Percentiles rank a stretch among this genome's conserved stretches.
phyloP scores from a whole-genome alignment of 2,888 invertebrate species.

The Epinotia nisella region DNA sequence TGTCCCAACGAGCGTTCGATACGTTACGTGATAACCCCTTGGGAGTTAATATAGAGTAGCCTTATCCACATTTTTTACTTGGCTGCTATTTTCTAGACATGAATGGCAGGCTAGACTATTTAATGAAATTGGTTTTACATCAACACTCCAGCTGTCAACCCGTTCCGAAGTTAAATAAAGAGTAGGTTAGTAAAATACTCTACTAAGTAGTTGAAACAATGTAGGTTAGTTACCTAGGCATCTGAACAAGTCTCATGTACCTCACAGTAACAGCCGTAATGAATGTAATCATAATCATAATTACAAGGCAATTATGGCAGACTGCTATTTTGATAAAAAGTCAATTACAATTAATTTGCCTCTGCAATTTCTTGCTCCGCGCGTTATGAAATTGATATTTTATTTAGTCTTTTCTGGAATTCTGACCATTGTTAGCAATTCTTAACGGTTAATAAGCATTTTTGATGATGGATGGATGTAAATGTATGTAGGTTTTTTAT shows the following conservation, averaged over 20 bases:
- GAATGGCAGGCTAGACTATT: background rate
- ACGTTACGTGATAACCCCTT: too few species aligned
- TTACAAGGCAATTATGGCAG: constrained; percentile 35
- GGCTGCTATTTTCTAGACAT: background rate
- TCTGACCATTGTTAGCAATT: background rate
- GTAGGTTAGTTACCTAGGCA: constrained; percentile 6
- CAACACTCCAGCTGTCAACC: constrained; percentile 1
- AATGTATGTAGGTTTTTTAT: too few species aligned
- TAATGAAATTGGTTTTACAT: background rate
- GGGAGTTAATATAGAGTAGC: too few species aligned
- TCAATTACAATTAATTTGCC: constrained; percentile 39
- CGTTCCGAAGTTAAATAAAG: background rate
- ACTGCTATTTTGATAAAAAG: constrained; percentile 39
- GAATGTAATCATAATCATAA: constrained; percentile 32
- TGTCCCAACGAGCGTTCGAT: too few species aligned
- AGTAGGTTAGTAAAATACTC: background rate
- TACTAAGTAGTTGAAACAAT: constrained; percentile 8
- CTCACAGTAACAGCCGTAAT: constrained; percentile 15
- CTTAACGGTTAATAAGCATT: background rate
- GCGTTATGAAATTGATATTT: constrained; percentile 48
- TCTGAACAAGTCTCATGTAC: constrained; percentile 11
- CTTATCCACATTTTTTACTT: too few species aligned
- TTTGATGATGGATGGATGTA: constrained; percentile 2
- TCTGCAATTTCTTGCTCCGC: constrained; percentile 32
- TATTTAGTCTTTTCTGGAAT: constrained; percentile 37